phyloP scores from a whole-genome alignment of 1,140 invertebrate genomes.

The Rhizoglyphus robini region DNA sequence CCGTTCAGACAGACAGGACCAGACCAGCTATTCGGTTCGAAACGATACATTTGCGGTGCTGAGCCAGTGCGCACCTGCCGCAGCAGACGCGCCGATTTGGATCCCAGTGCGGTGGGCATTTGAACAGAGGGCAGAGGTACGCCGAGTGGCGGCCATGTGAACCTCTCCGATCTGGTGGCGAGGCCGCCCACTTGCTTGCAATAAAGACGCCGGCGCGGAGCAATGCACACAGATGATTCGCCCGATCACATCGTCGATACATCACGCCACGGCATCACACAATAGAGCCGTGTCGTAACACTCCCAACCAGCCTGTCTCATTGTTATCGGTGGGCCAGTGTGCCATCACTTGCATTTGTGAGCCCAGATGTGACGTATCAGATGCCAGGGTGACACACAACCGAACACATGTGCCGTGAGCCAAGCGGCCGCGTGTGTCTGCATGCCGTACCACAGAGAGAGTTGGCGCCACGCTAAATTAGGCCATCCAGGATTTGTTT shows the following conservation, averaged over 20 bases:
- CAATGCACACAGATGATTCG: neutral
- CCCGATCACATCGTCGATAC: neutral
- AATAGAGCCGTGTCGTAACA: neutral
- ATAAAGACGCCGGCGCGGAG: neutral
- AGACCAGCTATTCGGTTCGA: too few relatives aligned
- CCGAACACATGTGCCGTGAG: neutral
- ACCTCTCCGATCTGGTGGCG: too few relatives aligned
- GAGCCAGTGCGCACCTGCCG: too few relatives aligned
- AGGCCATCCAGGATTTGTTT: slow-evolving; percentile 10
- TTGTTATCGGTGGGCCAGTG: too few relatives aligned
- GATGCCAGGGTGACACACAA: neutral
- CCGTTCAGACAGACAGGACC: too few relatives aligned
- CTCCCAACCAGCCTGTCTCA: neutral
- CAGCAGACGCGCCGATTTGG: too few relatives aligned
- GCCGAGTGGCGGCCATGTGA: too few relatives aligned
- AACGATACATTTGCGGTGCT: too few relatives aligned
- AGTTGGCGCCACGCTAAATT: neutral
- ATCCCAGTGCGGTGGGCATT: too few relatives aligned
- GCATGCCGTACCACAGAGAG: neutral
- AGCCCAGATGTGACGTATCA: neutral
- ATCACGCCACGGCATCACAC: neutral
- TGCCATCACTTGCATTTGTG: neutral
- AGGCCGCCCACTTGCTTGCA: too few relatives aligned
- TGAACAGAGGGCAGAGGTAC: too few relatives aligned
- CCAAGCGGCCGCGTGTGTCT: neutral